Evolutionary conservation across 2,113 vertebrate genomes (phyloP).

Genomic region (Muscicapa adusta): DNA sequence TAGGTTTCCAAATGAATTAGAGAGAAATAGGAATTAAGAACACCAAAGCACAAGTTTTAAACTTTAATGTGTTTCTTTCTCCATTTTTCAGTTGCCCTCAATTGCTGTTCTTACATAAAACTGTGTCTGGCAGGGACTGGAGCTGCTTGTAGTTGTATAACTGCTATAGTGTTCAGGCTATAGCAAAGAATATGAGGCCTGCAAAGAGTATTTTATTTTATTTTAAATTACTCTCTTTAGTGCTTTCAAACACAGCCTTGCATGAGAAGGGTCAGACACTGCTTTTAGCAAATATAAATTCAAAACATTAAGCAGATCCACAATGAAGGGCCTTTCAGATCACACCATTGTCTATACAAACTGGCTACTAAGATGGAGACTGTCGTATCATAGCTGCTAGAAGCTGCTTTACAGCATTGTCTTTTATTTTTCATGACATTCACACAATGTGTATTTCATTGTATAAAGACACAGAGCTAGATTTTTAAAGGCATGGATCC

Average conservation of each 20-base stretch:
- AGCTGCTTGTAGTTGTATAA: slow-evolving; percentile 11
- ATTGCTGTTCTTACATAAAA: slow-evolving; percentile 10
- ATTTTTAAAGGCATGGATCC: background rate
- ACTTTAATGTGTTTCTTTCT: background rate
- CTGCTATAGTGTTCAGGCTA: background rate
- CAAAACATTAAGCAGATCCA: background rate
- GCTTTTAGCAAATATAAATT: background rate
- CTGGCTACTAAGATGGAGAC: background rate
- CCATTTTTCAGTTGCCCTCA: background rate
- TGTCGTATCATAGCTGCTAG: background rate
- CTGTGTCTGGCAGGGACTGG: background rate
- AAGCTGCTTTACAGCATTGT: background rate
- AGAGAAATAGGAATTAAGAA: background rate
- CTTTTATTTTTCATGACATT: background rate
- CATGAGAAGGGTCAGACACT: background rate
- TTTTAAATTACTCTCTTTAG: background rate
- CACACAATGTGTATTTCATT: background rate
- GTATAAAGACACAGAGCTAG: background rate
- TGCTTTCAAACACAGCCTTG: background rate
- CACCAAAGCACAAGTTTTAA: background rate
- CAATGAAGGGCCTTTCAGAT: background rate
- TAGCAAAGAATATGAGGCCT: slow-evolving; percentile 3
- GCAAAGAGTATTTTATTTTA: background rate
- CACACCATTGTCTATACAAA: background rate
- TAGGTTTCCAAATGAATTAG: background rate